Percentiles rank a stretch among this genome's conserved stretches.
These are phyloP conservation scores for Apis cerana DNA, from an alignment of 1,140 invertebrate genomes.

Conservation along the genomic window DNA sequence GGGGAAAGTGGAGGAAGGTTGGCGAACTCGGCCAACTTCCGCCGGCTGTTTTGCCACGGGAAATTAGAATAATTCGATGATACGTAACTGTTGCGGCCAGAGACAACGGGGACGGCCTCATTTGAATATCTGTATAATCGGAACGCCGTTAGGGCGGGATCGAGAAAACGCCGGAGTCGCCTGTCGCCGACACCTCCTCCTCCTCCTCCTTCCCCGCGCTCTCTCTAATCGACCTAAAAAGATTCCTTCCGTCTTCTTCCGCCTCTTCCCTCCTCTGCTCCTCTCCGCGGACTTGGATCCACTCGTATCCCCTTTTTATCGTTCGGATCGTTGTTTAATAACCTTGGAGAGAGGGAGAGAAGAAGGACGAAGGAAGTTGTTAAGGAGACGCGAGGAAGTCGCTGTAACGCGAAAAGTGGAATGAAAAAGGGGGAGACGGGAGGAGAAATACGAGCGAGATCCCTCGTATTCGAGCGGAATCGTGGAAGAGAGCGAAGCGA, in stretches of 20 bases:
- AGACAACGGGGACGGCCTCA: conserved; percentile 68
- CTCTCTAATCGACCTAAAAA: conserved; percentile 73
- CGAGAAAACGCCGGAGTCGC: conserved; percentile 72
- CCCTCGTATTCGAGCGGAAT: background rate
- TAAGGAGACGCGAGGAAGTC: no score
- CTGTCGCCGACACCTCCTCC: conserved; percentile 71
- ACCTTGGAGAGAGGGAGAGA: no score
- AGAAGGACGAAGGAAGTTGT: background rate
- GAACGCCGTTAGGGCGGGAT: conserved; percentile 79
- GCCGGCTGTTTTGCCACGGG: conserved; percentile 73
- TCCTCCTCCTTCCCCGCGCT: conserved; percentile 44
- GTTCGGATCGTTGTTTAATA: background rate
- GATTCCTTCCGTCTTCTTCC: conserved; percentile 56
- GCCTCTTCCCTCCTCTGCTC: no score
- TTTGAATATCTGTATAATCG: conserved; percentile 81
- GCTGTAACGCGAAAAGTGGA: no score
- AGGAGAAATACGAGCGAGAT: background rate
- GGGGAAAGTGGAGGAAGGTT: conserved; percentile 19
- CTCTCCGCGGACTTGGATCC: background rate
- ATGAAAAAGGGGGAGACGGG: no score
- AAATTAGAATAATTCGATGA: conserved; percentile 81
- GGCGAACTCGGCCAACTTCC: conserved; percentile 54
- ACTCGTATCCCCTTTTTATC: no score
- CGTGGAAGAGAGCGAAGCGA: background rate
- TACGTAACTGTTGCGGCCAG: conserved; percentile 81